phyloP scores from a whole-genome alignment of 2,797 vertebrate species.

The Ctenopoma kingsleyae region DNA sequence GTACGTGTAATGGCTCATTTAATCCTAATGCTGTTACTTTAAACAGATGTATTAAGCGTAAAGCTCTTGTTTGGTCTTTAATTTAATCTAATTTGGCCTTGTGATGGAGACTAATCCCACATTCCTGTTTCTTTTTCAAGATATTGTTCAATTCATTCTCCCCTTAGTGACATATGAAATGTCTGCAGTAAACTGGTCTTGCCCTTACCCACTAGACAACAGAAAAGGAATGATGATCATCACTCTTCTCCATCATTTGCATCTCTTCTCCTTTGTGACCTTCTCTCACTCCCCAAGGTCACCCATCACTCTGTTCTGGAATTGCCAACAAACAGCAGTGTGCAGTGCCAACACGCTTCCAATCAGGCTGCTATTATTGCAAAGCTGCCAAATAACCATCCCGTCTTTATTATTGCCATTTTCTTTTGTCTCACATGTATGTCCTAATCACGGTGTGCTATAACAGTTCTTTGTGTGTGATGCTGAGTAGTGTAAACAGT shows the following conservation, averaged over 20 bases:
- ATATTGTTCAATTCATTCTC: slow-evolving; percentile 26
- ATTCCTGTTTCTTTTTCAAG: slow-evolving; percentile 16
- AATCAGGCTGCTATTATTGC: slow-evolving; percentile 28
- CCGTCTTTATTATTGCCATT: slow-evolving; percentile 46
- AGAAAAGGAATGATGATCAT: slow-evolving; percentile 49
- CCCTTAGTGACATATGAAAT: slow-evolving; percentile 38
- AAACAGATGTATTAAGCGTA: slow-evolving; percentile 68
- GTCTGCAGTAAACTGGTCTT: slow-evolving; percentile 25
- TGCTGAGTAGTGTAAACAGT: slow-evolving; percentile 77
- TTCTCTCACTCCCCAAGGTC: slow-evolving; percentile 79
- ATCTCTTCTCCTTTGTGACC: slow-evolving; percentile 53
- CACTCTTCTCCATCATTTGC: slow-evolving; percentile 42
- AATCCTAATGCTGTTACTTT: slow-evolving; percentile 71
- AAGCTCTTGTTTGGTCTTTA: slow-evolving; percentile 67
- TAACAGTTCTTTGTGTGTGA: slow-evolving; percentile 78
- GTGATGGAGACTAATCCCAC: slow-evolving; percentile 43
- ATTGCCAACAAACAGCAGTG: slow-evolving; percentile 60
- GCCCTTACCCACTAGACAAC: slow-evolving; percentile 42
- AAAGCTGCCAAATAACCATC: slow-evolving; percentile 45
- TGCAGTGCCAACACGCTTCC: slow-evolving; percentile 58
- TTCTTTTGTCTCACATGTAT: slow-evolving; percentile 66
- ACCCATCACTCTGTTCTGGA: slow-evolving; percentile 59
- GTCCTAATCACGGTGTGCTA: slow-evolving; percentile 59
- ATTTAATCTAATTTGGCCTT: slow-evolving; percentile 62
- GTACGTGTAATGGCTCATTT: slow-evolving; percentile 74